Evolutionary conservation across 2,888 invertebrate species (phyloP), one percentile per base, ranked within the genome.

Genomic region (Artemia sp.): DNA sequence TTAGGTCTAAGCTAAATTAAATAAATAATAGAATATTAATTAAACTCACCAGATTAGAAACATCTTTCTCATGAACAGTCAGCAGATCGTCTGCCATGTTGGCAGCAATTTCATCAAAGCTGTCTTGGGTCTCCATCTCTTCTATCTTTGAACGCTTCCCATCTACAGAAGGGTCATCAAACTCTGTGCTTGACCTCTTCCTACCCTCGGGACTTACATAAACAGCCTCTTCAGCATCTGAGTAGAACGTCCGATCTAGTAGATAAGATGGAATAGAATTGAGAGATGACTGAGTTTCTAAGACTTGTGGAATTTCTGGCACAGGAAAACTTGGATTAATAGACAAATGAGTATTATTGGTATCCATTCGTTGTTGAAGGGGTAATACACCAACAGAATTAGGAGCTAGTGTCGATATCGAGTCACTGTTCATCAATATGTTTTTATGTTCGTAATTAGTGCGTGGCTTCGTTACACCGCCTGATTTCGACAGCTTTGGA

Each of bases 311-410:
- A n/a, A 19, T 58, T 58, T 58, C 64, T 58, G 64, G 64, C n/a
- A 58, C 64, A 11, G 24, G 64, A 38, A 38, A 38, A 24, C 14
- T 19, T 19, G 64, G 64, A 58, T n/a, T 58, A 24, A 58, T n/a
- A 10, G 64, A 58, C 64, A 58, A 58, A 58, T 58, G 64, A n/a
- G 64, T 58, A 19, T 24, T 24, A 58, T 58, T 24, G 64, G 64
- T 58, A 58, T 19, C 8, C 14, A 58, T 24, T 19, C 64, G 64
- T 19, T 58, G 5, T 5, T 38, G 2, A 2, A 38, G 38, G 38
- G 38, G 38, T 38, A 38, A 38, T 38, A 38, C 38, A 38, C 38
- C 38, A 38, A 38, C 38, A 38, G 38, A 0, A 38, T 38, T 38
- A 38, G 38, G 38, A 38, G 38, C 38, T 38, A 38, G 38, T 38